Evolutionary conservation across 2,888 invertebrate genomes (phyloP).

Genomic region (Tetrapedia diversipes): DNA sequence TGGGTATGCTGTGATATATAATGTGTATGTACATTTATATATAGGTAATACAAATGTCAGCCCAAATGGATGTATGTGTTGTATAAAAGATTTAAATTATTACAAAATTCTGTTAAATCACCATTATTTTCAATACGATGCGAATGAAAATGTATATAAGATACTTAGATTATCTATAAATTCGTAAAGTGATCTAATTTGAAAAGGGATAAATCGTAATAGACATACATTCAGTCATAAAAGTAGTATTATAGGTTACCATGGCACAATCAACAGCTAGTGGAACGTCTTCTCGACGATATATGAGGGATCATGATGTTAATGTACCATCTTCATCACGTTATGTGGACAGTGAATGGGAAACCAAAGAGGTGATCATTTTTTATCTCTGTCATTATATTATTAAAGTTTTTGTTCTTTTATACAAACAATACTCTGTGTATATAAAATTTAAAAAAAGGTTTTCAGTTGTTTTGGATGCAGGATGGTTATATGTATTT

Average conservation of each 20-base stretch:
- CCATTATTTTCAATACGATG: constrained; percentile 43
- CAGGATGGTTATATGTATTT: background rate
- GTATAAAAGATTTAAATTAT: constrained; percentile 44
- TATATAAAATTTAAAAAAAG: background rate
- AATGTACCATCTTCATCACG: constrained; percentile 85
- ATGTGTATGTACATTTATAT: constrained; percentile 17
- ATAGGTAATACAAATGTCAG: constrained; percentile 42
- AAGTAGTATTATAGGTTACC: constrained; percentile 59
- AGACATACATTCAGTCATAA: background rate
- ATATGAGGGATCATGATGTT: constrained; percentile 86
- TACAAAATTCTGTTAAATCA: constrained; percentile 29
- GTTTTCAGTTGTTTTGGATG: background rate
- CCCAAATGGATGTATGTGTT: constrained; percentile 38
- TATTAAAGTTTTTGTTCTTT: constrained; percentile 1
- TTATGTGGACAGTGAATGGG: constrained; percentile 90
- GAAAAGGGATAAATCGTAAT: constrained; percentile 1
- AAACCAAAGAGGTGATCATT: constrained; percentile 88
- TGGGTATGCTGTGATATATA: background rate
- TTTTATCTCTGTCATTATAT: constrained; percentile 11
- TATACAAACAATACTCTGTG: background rate
- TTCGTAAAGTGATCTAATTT: constrained; percentile 10
- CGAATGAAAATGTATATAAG: constrained; percentile 35
- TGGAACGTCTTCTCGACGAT: constrained; percentile 87
- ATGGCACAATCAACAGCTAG: constrained; percentile 87
- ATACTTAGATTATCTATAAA: constrained; percentile 10